Base-by-base conservation (phyloP, 2,888 invertebrate species). In the Lasioglossum lativentre region DNA sequence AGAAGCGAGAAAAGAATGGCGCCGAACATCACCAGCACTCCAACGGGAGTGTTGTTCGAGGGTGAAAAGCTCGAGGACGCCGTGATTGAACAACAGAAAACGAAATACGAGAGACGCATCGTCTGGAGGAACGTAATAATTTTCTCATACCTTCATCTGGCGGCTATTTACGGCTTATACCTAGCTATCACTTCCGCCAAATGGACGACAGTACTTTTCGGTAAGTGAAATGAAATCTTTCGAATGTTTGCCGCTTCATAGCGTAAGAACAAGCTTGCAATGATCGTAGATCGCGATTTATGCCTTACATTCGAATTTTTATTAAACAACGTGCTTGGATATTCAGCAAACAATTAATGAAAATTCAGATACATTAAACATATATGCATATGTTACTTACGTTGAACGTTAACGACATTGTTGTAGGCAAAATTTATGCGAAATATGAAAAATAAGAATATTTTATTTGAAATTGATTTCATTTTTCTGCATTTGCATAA, bases 91-190 rank as follows among this genome's bases (percentile, higher is more conserved):
- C 30, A 68, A 8, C 0, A n/a, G 0, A 90, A 89, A 71, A 3
- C 52, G 5, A 84, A 85, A 30, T 94, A 94, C 85, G 89, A 88
- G 79, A 87, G 92, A 72, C 85, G 93, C 72, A 95, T 97, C 73
- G 98, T 98, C 12, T 98, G 98, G 98, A 96, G 97, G 89, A 98
- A 98, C 94, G 97, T 98, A 75, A 95, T 97, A n/a, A 96, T 97
- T 1, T 98, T 98, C 93, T 95, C 96, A 14, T 97, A 97, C 93
- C 96, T 98, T 85, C 98, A 98, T 94, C 63, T 97, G 75, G 97
- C 97, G 4, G 97, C 98, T 30, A 0, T 73, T 52, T 73, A 73
- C 34, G 73, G 98, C 76, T 94, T 97, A 6, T 98, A 97, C 94
- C 96, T 98, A 30, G 96, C 97, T 93, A 95, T 98, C 47, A 96